Evolutionary conservation across 2,113 vertebrate species (phyloP).

Genomic region (Forbesichthys papilliferus): DNA sequence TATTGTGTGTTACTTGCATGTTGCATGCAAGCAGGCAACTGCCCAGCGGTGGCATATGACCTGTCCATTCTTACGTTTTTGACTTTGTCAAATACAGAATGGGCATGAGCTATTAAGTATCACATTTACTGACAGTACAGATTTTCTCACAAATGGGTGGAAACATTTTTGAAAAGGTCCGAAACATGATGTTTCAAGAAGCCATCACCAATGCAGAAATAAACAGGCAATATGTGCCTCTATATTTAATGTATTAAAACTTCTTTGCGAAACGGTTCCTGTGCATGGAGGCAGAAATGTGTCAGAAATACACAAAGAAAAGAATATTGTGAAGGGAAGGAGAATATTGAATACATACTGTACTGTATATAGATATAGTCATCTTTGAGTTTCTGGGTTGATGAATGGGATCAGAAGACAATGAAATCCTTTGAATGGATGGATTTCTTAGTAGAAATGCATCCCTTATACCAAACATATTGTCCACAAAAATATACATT

Average conservation of each 20-base stretch:
- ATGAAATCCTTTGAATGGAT: neutral
- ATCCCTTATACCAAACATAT: neutral
- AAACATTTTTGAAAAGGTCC: neutral
- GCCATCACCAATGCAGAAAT: neutral
- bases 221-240: neutral
- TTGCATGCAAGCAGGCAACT: neutral
- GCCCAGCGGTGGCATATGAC: too few species aligned
- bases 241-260: neutral
- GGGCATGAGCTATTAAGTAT: neutral
- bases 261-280: neutral
- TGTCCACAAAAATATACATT: neutral
- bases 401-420: neutral
- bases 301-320: neutral
- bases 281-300: neutral
- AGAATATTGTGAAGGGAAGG: neutral
- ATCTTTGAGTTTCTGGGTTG: neutral
- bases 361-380: neutral
- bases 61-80: too few species aligned
- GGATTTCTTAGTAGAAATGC: neutral
- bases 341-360: neutral
- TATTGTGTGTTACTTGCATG: neutral
- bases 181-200: neutral
- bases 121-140: neutral
- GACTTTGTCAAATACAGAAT: too few species aligned
- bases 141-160: neutral